Base-by-base conservation (phyloP, 1,140 invertebrate species). In the Stegodyphus mimosarum region DNA sequence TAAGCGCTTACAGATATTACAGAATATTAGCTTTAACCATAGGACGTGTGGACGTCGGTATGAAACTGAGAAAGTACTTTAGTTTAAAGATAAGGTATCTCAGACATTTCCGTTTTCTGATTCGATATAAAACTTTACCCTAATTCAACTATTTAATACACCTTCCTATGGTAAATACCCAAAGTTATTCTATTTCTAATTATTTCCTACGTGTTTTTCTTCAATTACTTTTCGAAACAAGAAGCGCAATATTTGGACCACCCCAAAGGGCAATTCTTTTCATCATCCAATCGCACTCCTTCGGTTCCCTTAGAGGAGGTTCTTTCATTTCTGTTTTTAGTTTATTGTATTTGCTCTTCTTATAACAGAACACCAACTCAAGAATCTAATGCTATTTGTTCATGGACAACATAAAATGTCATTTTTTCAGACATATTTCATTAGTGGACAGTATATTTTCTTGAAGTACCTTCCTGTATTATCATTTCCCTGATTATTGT, bases 351-450 rank as follows among this genome's bases (percentile, higher is more conserved):
- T 79, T 69, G 77, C 50, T 52, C 77, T 79, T 79, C 77, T 53
- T 50, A 79, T 79, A 79, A 79, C 10, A 17, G 67, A 79, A 70
- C 77, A 79, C 77, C 77, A 55, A 79, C 64, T 79, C 64, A 79
- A 79, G 77, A 70, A 79, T 79, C 77, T 79, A 79, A 79, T 79
- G 77, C 67, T 79, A 48, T 79, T 79, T 79, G 77, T 70, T 53
- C 66, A 69, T 60, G 13, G 77, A 79, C 64, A 79, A 79, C 66
- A 79, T 15, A 70, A 69, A 69, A 69, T 79, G 64, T 69, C 51
- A 13, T 70, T 70, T 52, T 64, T 7, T 15, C 49, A 52, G 66
- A 70, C 66, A 79, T 52, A 70, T 79, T 79, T 79, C 67, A 79
- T 79, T 79, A 79, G 77, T 15, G n/a, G n/a, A 52, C 66, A 60